Evolutionary conservation across 2,113 vertebrate species (phyloP), one percentile per base, ranked within the genome.

Genomic region (Leucoraja erinaceus): DNA sequence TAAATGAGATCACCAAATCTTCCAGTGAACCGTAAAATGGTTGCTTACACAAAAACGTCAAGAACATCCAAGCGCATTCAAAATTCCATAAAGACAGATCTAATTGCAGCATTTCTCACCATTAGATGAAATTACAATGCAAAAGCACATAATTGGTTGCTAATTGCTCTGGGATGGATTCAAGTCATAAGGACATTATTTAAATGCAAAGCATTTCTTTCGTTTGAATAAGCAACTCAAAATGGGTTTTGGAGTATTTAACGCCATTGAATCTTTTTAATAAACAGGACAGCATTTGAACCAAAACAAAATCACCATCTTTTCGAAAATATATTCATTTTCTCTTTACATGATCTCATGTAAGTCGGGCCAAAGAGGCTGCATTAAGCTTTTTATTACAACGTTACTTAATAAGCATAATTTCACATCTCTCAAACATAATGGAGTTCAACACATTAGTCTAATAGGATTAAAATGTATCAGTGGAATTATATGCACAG

Each of bases 401-500:
- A 33, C 16, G 63, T 91, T 72, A 70, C 88, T 47, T 72, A 63
- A 88, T 63, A 91, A 72, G 20, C 33, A 47, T 47, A 72, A 70
- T 70, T 70, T 91, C 66, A 72, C 66, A 72, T 91, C 63, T 38
- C 33, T 91, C 88, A 91, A 91, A 91, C 88, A 91, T 91, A 72
- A 91, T 91, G 66, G 33, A 70, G 68, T 72, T 91, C 66, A 91
- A 91, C 16, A 22, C 88, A 91, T 91, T 91, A 70, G 6, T 91
- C 31, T 91, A 91, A 70, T 91, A 91, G 88, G 88, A 91, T 91
- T 72, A 91, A 91, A 47, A 91, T 91, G 31, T 91, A 31, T 91
- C 7, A 91, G 18, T 72, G 88, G 63, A 72, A 91, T 91, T 91
- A 47, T 74, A 88, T 66, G 31, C 90, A 91, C 88, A 91, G 10